Percentiles rank a stretch among this genome's conserved stretches.
phyloP scores from a whole-genome alignment of 1,140 invertebrate species.

The Phortica variegata region DNA sequence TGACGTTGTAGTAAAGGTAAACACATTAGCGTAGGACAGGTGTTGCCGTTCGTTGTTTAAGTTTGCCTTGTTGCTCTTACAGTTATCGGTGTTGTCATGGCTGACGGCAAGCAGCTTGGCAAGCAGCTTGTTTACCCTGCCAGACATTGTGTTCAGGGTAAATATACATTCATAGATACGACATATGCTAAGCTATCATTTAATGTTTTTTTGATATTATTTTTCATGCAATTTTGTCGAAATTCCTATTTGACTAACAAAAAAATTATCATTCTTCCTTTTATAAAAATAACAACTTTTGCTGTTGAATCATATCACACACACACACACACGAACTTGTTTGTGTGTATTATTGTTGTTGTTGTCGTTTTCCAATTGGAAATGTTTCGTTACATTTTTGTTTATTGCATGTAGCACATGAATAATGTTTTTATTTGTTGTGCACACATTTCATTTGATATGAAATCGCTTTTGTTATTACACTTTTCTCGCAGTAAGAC shows the following conservation, averaged over 20 bases:
- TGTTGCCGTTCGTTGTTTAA: slow-evolving; percentile 16
- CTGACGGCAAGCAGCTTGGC: too few relatives aligned
- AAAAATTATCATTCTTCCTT: slow-evolving; percentile 25
- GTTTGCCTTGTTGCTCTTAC: slow-evolving; percentile 3
- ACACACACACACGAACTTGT: slow-evolving; percentile 5
- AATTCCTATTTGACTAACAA: slow-evolving; percentile 15
- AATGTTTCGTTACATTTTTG: too few relatives aligned
- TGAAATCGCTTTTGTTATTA: too few relatives aligned
- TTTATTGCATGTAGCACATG: too few relatives aligned
- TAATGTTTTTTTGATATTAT: slow-evolving; percentile 48
- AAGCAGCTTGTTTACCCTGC: too few relatives aligned
- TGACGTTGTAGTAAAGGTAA: too few relatives aligned
- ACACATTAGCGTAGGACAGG: too few relatives aligned
- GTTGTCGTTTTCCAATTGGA: slow-evolving; percentile 1
- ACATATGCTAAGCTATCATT: not conserved
- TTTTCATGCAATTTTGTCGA: slow-evolving; percentile 18
- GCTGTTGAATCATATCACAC: slow-evolving; percentile 12
- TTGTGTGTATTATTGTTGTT: not conserved
- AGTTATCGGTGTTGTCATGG: slow-evolving; percentile 20
- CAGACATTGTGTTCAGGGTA: too few relatives aligned
- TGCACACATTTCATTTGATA: too few relatives aligned
- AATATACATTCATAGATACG: not conserved
- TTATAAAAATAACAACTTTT: slow-evolving; percentile 15
- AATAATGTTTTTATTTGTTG: too few relatives aligned
- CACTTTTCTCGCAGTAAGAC: too few relatives aligned